Evolutionary conservation across 2,888 invertebrate species (phyloP).

Genomic region (Dryadula phaetusa): DNA sequence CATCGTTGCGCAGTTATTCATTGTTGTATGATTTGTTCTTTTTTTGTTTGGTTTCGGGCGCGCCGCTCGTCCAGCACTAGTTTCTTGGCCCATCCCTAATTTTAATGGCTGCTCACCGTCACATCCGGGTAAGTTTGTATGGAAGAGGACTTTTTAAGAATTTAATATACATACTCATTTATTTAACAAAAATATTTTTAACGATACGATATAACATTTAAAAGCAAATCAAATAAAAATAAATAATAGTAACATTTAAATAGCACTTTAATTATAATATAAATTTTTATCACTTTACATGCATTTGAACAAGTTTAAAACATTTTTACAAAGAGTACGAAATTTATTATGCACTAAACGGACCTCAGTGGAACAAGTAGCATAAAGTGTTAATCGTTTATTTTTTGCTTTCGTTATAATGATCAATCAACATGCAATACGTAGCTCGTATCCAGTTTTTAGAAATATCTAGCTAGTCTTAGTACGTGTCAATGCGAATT

Average conservation of each 20-base stretch:
- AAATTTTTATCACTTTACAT: background rate
- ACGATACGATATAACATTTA: no score
- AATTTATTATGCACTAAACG: conserved; percentile 34
- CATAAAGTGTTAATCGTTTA: conserved; percentile 50
- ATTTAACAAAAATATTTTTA: background rate
- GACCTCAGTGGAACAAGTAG: conserved; percentile 42
- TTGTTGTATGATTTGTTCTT: conserved; percentile 66
- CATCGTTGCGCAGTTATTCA: conserved; percentile 73
- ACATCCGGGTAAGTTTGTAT: conserved; percentile 77
- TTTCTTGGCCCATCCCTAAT: conserved; percentile 82
- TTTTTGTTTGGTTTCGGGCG: conserved; percentile 68
- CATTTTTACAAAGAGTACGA: conserved; percentile 1
- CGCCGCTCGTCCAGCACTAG: conserved; percentile 77
- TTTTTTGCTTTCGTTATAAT: conserved; percentile 47
- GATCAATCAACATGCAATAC: conserved; percentile 52
- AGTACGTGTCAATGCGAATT: conserved; percentile 54
- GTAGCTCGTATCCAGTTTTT: conserved; percentile 47
- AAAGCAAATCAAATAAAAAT: no score
- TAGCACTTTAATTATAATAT: background rate
- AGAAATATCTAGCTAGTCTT: conserved; percentile 46
- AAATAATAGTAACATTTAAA: background rate
- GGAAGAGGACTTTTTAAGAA: conserved; percentile 54
- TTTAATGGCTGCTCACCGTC: conserved; percentile 82
- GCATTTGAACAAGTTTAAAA: background rate
- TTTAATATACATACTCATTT: background rate